Percentiles rank a stretch among this genome's conserved stretches.
These are phyloP conservation scores for Volucella zonaria DNA, from an alignment of 2,888 invertebrate genomes.

Conservation along the genomic window DNA sequence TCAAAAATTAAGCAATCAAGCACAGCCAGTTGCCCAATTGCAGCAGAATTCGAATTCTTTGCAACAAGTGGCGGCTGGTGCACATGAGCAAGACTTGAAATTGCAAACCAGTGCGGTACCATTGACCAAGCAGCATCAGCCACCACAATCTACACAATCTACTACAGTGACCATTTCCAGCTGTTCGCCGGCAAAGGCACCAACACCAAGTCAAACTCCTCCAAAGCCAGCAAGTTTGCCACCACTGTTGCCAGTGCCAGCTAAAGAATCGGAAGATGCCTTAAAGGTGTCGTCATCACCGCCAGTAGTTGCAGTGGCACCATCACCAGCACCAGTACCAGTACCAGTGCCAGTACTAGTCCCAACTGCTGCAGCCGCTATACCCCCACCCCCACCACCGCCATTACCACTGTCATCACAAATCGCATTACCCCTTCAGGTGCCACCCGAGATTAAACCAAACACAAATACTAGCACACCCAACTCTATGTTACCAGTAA, in stretches of 20 bases:
- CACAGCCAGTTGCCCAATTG: constrained; percentile 36
- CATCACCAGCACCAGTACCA: constrained; percentile 15
- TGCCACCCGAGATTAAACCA: constrained; percentile 32
- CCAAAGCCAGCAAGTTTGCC: constrained; percentile 57
- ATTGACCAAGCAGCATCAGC: constrained; percentile 75
- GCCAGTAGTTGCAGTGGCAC: constrained; percentile 17
- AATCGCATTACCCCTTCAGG: constrained; percentile 29
- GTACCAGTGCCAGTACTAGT: too few species aligned
- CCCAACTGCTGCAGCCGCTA: too few species aligned
- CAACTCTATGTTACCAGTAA: background rate
- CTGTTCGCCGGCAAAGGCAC: constrained; percentile 49
- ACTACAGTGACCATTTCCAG: constrained; percentile 57
- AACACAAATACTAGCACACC: constrained; percentile 19
- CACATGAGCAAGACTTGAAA: constrained; percentile 61
- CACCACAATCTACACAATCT: constrained; percentile 62
- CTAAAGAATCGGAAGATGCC: constrained; percentile 49
- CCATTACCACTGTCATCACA: constrained; percentile 23
- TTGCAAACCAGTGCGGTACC: constrained; percentile 76
- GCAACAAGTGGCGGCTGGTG: constrained; percentile 6
- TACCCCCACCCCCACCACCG: constrained; percentile 28
- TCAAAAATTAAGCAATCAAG: constrained; percentile 74
- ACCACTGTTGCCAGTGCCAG: constrained; percentile 36
- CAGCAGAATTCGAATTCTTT: constrained; percentile 46
- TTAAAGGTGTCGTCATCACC: constrained; percentile 22
- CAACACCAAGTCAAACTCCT: constrained; percentile 46